Percentiles rank a stretch among this genome's conserved stretches.
These are phyloP conservation scores for Drosophila phalerata DNA, from an alignment of 2,888 invertebrate genomes.

Conservation along the genomic window DNA sequence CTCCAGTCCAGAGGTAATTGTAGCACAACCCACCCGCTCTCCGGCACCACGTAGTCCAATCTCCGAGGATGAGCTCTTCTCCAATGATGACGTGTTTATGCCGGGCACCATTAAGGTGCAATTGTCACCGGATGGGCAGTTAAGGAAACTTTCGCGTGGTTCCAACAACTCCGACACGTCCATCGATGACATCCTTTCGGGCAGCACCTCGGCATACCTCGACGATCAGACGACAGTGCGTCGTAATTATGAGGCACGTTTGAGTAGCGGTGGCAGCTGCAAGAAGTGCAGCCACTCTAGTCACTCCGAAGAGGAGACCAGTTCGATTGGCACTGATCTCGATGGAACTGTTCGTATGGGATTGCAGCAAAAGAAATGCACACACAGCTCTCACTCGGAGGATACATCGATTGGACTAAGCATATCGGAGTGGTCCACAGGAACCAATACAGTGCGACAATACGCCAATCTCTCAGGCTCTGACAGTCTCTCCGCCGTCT, in stretches of 20 bases:
- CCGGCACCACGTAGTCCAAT: conserved; percentile 88
- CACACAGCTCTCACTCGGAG: conserved; percentile 93
- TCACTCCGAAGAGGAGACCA: conserved; percentile 91
- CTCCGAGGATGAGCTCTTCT: conserved; percentile 88
- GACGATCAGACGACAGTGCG: conserved; percentile 87
- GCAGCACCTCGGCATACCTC: conserved; percentile 85
- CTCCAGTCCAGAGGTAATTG: conserved; percentile 86
- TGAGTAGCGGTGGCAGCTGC: conserved; percentile 87
- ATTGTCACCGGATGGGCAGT: conserved; percentile 87
- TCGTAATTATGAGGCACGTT: conserved; percentile 85
- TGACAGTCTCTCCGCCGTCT: conserved; percentile 87
- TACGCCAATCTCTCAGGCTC: conserved; percentile 91
- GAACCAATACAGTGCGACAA: conserved; percentile 93
- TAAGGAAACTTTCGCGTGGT: conserved; percentile 85
- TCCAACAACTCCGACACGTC: conserved; percentile 89
- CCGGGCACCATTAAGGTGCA: conserved; percentile 87
- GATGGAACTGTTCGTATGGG: conserved; percentile 94
- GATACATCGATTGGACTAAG: conserved; percentile 94
- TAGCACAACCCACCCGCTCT: conserved; percentile 88
- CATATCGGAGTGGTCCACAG: conserved; percentile 95
- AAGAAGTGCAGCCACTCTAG: conserved; percentile 90
- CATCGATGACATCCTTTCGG: conserved; percentile 87
- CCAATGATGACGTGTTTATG: conserved; percentile 88
- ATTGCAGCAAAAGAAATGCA: conserved; percentile 92
- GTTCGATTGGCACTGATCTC: conserved; percentile 91